Base-by-base conservation (phyloP, 2,888 invertebrate genomes). In the Fabriciana adippe region DNA sequence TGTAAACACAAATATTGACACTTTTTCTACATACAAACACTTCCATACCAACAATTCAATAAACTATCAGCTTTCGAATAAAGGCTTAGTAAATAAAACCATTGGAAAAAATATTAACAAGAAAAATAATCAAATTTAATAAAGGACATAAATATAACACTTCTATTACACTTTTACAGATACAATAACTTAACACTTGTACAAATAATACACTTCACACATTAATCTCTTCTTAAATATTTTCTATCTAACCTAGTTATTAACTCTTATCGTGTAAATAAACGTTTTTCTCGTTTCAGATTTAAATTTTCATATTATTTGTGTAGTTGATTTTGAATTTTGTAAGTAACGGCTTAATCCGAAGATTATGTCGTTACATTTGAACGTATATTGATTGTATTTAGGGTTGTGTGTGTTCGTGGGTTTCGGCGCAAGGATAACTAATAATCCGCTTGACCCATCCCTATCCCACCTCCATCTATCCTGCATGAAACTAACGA, bases 401-500 rank as follows among this genome's bases (percentile, higher is more conserved):
- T 88, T 92, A 92, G 92, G 90, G 86, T 87, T 92, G 90, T 92
- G 90, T 91, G 91, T 90, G 90, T 88, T 79, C 86, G 90, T 92
- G 92, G 89, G 81, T 89, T 90, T 90, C 88, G 80, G 87, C 88
- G 88, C 88, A 87, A 86, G 85, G 91, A 87, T 89, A 86, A 87
- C 84, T 90, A 92, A 90, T 88, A 90, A 86, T 92, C 92, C 92
- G 92, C 92, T 92, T 90, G 81, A 83, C 79, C 77, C 56, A 78
- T 74, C 83, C 87, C 75, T 74, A 86, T 87, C 87, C 80, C 78
- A 88, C 85, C 83, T 81, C 79, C 83, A 79, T 81, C 80, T 79
- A 80, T 85, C 90, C 89, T 90, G 92, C 92, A 92, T 92, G 92
- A 81, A 76, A 76, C 82, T 79, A 81, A 83, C 92, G 92, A 92